Evolutionary conservation across 2,113 vertebrate genomes (phyloP), one percentile per base, ranked within the genome.

Genomic region (Gymnorhina tibicen): DNA sequence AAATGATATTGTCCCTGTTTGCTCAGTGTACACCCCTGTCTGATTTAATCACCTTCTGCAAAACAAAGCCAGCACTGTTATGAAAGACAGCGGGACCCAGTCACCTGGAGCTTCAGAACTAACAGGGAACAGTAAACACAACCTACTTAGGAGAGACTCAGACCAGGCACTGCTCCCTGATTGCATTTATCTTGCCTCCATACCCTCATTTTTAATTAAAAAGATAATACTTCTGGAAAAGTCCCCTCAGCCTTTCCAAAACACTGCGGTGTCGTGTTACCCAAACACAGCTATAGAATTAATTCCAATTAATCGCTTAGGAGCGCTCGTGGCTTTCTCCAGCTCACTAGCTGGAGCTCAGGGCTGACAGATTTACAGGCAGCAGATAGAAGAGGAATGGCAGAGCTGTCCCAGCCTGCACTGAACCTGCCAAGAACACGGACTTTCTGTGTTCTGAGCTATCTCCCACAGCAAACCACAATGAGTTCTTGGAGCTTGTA

Each of bases 91-190:
- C 95, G 39, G 95, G 96, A 93, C 72, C 12, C 87, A 91, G 80
- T 16, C 90, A 95, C 91, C 97, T 94, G 97, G 67, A 93, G 95
- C 77, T 89, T 18, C 80, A 69, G 14, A 84, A 63, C 83, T 13
- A 16, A 41, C 64, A 73, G 56, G 91, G 68, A 81, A 56, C 93
- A 85, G 85, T 92, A 97, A 97, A 97, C 95, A 97, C 96, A 97
- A 97, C 97, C 97, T 94, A 97, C 94, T 97, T 97, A 87, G 80
- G 69, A 23, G 49, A 75, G 87, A 27, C 30, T 28, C 62, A 74
- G 93, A 56, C 42, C 75, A 33, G 66, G 18, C 30, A 0, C 83
- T 35, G 32, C 86, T 91, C 83, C 3, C 55, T 4, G 50, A 78
- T 35, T 72, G 7, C 91, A 21, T 3, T 94, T 60, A 93, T 63